Conservation (phyloP, 2,797 vertebrate species). For the Podarcis lilfordi region DNA sequence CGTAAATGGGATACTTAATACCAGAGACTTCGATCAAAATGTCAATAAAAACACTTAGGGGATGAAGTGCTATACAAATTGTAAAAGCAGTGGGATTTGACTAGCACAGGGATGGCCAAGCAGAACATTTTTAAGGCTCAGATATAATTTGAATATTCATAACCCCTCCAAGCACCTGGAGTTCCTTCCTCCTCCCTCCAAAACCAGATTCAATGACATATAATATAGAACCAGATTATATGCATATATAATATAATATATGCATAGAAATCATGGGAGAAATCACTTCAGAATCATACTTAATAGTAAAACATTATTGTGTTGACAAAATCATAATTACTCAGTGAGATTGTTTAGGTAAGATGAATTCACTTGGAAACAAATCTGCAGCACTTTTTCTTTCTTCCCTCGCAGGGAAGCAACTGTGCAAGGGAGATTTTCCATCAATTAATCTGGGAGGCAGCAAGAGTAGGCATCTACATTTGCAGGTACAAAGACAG, state of each 20-base stretch:
- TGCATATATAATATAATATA: too few relatives aligned
- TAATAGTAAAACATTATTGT: neutral
- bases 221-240: too few relatives aligned
- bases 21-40: neutral
- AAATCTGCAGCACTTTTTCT: neutral
- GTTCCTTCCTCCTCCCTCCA: too few relatives aligned
- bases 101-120: neutral
- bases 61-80: neutral
- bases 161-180: too few relatives aligned
- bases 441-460: neutral
- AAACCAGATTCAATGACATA: too few relatives aligned
- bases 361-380: conserved; percentile 10
- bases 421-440: neutral
- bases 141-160: neutral
- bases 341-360: neutral
- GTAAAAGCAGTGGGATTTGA: neutral
- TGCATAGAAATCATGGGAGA: too few relatives aligned
- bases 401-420: neutral
- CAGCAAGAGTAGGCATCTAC: neutral
- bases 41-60: too few relatives aligned
- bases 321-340: neutral
- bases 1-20: neutral
- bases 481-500: neutral
- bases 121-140: neutral
- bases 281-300: neutral